Conservation (phyloP, 2,113 vertebrate species). For the Amphiprion ocellaris region DNA sequence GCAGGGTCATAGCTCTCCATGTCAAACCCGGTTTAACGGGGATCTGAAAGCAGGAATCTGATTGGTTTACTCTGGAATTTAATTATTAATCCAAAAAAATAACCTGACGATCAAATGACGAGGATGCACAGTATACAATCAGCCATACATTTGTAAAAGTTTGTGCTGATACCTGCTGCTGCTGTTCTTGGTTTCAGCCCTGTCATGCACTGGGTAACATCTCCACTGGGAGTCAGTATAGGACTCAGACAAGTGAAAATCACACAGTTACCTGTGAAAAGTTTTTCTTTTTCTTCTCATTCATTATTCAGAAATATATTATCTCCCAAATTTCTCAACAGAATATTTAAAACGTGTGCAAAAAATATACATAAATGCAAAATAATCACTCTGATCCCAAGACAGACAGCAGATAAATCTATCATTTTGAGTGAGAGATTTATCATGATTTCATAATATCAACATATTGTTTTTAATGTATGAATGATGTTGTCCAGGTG, state of each 20-base stretch:
- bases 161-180: too few relatives aligned
- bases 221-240: constrained; percentile 56
- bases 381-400: too few relatives aligned
- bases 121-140: not conserved
- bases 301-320: too few relatives aligned
- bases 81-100: not conserved
- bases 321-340: too few relatives aligned
- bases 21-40: not conserved
- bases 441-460: too few relatives aligned
- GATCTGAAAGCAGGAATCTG: not conserved
- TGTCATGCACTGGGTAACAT: constrained; percentile 11
- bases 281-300: too few relatives aligned
- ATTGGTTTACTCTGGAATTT: not conserved
- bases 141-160: not conserved
- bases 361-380: too few relatives aligned
- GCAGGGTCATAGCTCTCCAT: constrained; percentile 35
- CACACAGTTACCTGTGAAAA: too few relatives aligned
- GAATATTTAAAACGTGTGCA: too few relatives aligned
- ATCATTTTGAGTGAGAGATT: too few relatives aligned
- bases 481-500: not conserved
- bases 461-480: too few relatives aligned
- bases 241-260: constrained; percentile 1
- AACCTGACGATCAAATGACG: not conserved
- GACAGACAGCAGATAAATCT: too few relatives aligned
- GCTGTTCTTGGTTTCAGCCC: not conserved